Evolutionary conservation across 2,113 vertebrate genomes (phyloP).

Genomic region (Centropus unirufus): DNA sequence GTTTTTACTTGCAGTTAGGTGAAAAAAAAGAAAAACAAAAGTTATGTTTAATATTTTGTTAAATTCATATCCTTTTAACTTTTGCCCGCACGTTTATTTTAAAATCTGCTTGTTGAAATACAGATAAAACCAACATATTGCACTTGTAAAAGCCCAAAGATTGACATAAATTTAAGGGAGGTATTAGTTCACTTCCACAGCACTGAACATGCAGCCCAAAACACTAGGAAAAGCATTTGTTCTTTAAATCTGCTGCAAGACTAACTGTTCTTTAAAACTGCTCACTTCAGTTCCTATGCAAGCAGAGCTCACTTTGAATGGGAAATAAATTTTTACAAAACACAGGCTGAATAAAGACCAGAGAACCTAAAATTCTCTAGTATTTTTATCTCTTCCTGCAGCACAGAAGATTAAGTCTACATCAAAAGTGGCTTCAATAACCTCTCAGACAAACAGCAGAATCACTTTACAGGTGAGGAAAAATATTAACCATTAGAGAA

Average conservation of each 20-base stretch:
- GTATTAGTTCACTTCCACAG: neutral
- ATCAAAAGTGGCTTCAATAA: neutral
- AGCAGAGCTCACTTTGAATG: neutral
- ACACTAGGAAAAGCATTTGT: neutral
- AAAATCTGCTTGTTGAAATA: neutral
- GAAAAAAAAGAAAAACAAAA: neutral
- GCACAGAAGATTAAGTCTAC: neutral
- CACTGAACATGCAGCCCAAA: accelerated
- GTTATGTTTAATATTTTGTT: neutral
- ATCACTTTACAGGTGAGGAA: neutral
- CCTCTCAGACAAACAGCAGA: neutral
- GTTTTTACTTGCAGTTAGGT: neutral
- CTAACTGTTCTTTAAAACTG: neutral
- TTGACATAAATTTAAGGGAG: neutral
- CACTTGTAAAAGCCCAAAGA: neutral
- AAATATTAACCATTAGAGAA: neutral
- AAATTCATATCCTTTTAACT: neutral
- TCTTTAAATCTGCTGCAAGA: neutral
- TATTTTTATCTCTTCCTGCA: constrained; percentile 19
- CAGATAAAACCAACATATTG: neutral
- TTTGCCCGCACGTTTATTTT: neutral
- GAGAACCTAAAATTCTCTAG: neutral
- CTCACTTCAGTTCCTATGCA: neutral
- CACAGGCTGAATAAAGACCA: constrained; percentile 12
- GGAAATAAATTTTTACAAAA: constrained; percentile 25